Base-by-base conservation (phyloP, 2,888 invertebrate genomes). In the Mythimna impura region DNA sequence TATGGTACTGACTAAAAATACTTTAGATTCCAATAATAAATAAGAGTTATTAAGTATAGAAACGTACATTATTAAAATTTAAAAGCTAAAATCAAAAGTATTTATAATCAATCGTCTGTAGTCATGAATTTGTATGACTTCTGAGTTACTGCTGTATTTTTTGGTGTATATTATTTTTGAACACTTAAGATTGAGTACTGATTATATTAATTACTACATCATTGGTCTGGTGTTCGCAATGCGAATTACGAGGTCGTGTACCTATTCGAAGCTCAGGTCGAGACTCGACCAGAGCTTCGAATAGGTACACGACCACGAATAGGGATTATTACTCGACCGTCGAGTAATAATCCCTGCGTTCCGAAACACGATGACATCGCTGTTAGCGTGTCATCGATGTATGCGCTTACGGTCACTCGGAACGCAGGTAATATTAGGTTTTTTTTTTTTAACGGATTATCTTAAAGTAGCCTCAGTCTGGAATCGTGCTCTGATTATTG, bases 1-100 rank as follows among this genome's bases (percentile, higher is more conserved):
- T 84, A 84, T 54, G 17, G 60, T 17, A 50, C 67, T 73, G 72
- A 83, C 70, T 61, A 78, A 61, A 84, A 85, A 86, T 86, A 86
- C 87, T 85, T 82, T 66, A 10, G 50, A 83, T 55, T 76, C n/a
- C 8, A 71, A 81, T 70, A 78, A 81, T 75, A 82, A 85, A 73
- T 76, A 75, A 10, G 52, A 78, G 22, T 58, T 57, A 63, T 61
- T 71, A 76, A 67, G 52, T 69, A 65, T 71, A 71, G 34, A 68
- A 71, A 81, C 73, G 22, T 75, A 73, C 52, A 71, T 67, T 12
- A 25, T 71, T 66, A 69, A 60, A 85, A 70, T 83, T 69, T 71
- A 63, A 71, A 81, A 80, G 66, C 54, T 60, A 22, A 58, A 74
- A 80, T 82, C 71, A 63, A 73, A 86, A 85, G 84, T 78, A 85